Evolutionary conservation across 1,140 invertebrate species (phyloP).

Genomic region (Eufriesea mexicana): DNA sequence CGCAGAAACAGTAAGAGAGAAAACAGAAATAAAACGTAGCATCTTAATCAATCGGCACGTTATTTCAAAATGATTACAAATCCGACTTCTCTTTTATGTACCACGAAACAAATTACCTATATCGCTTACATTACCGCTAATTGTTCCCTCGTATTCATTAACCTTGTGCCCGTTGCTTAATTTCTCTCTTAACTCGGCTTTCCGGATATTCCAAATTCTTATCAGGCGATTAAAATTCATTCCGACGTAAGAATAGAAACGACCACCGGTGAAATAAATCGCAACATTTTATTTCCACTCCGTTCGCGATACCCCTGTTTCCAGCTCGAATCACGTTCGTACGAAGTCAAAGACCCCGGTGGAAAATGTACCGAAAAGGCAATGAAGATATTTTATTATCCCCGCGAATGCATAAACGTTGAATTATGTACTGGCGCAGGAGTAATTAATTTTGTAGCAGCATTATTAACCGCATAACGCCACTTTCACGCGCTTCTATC

Average conservation of each 20-base stretch:
- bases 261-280: not conserved
- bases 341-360: not conserved
- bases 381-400: not conserved
- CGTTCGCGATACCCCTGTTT: not conserved
- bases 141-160: not conserved
- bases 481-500: not conserved
- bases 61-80: not conserved
- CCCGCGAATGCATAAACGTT: not conserved
- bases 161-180: not conserved
- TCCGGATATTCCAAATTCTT: not conserved
- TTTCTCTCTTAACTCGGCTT: not conserved
- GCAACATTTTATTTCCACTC: too few relatives aligned
- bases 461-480: too few relatives aligned
- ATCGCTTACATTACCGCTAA: conserved; percentile 11
- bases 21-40: not conserved
- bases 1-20: not conserved
- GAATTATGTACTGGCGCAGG: not conserved
- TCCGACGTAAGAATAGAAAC: not conserved
- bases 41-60: too few relatives aligned
- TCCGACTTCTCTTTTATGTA: too few relatives aligned
- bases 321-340: too few relatives aligned
- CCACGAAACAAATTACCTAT: not conserved
- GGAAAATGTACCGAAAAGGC: not conserved
- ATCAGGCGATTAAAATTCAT: not conserved
- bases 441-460: not conserved